phyloP scores from a whole-genome alignment of 1,140 invertebrate genomes.

The Drepana arcuata region DNA sequence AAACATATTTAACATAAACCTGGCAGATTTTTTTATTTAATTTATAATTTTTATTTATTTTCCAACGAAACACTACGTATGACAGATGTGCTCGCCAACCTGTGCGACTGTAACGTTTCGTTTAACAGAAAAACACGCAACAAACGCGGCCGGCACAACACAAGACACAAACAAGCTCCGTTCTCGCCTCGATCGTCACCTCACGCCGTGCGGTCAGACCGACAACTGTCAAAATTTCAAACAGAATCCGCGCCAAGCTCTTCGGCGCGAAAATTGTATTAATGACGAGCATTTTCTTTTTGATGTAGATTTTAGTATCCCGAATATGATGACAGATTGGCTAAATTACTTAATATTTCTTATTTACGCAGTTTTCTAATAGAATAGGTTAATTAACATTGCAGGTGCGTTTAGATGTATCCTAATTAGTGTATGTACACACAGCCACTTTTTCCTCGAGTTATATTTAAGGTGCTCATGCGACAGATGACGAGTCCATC shows the following conservation, averaged over 20 bases:
- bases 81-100: conserved; percentile 29
- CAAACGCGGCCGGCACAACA: conserved; percentile 13
- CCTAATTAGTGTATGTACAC: too few relatives aligned
- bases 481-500: too few relatives aligned
- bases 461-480: too few relatives aligned
- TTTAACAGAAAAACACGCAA: conserved; percentile 27
- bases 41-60: background rate
- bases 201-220: conserved; percentile 26
- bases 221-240: conserved; percentile 43
- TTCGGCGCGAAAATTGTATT: conserved; percentile 25
- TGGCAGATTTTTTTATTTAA: too few relatives aligned
- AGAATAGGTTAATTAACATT: too few relatives aligned
- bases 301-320: conserved; percentile 1
- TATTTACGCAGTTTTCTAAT: too few relatives aligned
- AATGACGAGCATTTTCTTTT: background rate
- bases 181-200: too few relatives aligned
- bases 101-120: conserved; percentile 33
- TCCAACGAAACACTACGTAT: conserved; percentile 5
- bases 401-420: too few relatives aligned
- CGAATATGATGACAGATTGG: too few relatives aligned
- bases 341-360: too few relatives aligned
- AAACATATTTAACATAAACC: background rate
- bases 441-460: too few relatives aligned
- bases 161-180: too few relatives aligned
- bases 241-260: conserved; percentile 33